Conservation (phyloP, 2,797 vertebrate genomes). For the Gobionotothen gibberifrons region DNA sequence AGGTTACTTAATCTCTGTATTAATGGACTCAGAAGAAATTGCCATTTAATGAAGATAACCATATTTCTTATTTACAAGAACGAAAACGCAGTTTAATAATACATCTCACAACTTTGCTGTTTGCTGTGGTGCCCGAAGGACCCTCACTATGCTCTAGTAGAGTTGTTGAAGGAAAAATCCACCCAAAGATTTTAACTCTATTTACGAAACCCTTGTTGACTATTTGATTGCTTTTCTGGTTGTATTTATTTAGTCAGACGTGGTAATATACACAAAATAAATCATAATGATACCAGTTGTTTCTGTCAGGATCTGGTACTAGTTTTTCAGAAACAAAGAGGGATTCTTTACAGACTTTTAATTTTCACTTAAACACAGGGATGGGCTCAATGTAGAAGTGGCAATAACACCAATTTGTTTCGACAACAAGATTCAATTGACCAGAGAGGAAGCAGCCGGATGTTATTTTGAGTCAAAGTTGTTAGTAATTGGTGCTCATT, state of each 20-base stretch:
- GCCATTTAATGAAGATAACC: constrained; percentile 15
- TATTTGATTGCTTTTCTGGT: not conserved
- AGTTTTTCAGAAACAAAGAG: constrained; percentile 14
- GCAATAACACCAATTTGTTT: not conserved
- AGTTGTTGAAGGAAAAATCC: constrained; percentile 50
- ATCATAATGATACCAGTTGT: not conserved
- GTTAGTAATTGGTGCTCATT: not conserved
- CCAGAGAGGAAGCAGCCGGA: constrained; percentile 7
- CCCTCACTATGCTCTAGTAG: not conserved
- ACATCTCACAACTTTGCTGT: not conserved
- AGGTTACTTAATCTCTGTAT: constrained; percentile 54
- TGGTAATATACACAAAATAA: too few relatives aligned
- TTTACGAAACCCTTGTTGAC: not conserved
- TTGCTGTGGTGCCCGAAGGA: not conserved
- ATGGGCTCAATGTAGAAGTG: not conserved
- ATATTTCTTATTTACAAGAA: constrained; percentile 33
- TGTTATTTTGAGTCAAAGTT: not conserved
- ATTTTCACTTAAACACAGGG: constrained; percentile 3
- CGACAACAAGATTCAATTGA: not conserved
- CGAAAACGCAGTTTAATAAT: constrained; percentile 36
- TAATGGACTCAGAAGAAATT: constrained; percentile 31
- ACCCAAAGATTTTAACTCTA: constrained; percentile 25
- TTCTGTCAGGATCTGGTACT: not conserved
- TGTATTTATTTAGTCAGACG: not conserved
- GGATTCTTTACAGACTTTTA: constrained; percentile 3